phyloP scores from a whole-genome alignment of 2,797 vertebrate species.

The Anisognathus igniventris region DNA sequence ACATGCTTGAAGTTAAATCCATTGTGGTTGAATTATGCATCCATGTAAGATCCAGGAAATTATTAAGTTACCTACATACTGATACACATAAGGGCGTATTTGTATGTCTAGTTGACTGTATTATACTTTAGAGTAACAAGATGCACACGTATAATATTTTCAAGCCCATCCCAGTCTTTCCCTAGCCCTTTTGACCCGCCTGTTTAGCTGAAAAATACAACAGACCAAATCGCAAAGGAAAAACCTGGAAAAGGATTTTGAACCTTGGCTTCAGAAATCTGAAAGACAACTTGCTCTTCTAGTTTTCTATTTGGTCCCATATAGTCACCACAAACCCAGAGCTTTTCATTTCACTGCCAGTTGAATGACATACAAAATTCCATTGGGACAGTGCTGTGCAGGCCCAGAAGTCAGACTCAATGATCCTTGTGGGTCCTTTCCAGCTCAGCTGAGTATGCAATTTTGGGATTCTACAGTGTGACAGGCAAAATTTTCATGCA shows the following conservation, averaged over 20 bases:
- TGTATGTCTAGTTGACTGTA: background rate
- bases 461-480: background rate
- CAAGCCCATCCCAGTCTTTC: background rate
- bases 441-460: background rate
- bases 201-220: background rate
- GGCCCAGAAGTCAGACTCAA: background rate
- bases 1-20: background rate
- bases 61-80: background rate
- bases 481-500: background rate
- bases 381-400: background rate
- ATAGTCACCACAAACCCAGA: background rate
- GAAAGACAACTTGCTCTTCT: background rate
- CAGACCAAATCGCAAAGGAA: background rate
- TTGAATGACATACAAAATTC: background rate
- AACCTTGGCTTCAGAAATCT: background rate
- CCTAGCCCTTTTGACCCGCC: background rate
- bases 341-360: background rate
- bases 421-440: background rate
- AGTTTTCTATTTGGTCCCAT: background rate
- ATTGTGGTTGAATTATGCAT: background rate
- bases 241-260: background rate
- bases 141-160: background rate
- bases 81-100: background rate
- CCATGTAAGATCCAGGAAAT: background rate
- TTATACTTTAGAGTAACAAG: background rate